phyloP scores from a whole-genome alignment of 2,888 invertebrate species.

The Drosophila mayaguana region DNA sequence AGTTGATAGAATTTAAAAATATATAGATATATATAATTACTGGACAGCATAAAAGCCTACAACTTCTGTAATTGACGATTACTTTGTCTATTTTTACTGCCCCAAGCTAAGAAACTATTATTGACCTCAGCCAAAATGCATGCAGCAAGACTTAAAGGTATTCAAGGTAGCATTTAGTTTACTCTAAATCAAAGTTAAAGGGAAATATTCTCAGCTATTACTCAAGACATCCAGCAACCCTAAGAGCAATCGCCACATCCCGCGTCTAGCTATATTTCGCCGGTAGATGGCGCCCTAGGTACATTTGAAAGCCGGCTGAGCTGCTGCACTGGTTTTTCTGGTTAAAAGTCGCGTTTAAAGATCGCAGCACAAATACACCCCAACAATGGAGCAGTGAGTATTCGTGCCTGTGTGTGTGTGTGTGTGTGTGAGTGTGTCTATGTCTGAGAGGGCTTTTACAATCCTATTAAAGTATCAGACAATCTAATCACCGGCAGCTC shows the following conservation, averaged over 20 bases:
- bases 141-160: too few species aligned
- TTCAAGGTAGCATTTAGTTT: too few species aligned
- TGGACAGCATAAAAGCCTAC: too few species aligned
- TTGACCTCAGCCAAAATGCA: too few species aligned
- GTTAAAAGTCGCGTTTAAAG: constrained; percentile 26
- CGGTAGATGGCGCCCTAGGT: constrained; percentile 3
- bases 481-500: constrained; percentile 77
- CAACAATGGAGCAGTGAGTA: constrained; percentile 18
- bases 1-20: background rate
- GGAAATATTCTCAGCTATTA: too few species aligned
- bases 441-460: constrained; percentile 58
- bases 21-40: background rate
- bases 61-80: too few species aligned
- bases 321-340: constrained; percentile 22
- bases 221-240: too few species aligned
- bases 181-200: too few species aligned
- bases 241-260: too few species aligned
- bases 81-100: too few species aligned
- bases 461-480: constrained; percentile 81
- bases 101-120: too few species aligned
- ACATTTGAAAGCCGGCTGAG: constrained; percentile 5
- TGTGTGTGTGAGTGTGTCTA: constrained; percentile 2
- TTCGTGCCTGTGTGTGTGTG: constrained; percentile 1
- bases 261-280: background rate
- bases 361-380: constrained; percentile 20